phyloP scores from a whole-genome alignment of 2,888 invertebrate species.

The Chirona hameri region DNA sequence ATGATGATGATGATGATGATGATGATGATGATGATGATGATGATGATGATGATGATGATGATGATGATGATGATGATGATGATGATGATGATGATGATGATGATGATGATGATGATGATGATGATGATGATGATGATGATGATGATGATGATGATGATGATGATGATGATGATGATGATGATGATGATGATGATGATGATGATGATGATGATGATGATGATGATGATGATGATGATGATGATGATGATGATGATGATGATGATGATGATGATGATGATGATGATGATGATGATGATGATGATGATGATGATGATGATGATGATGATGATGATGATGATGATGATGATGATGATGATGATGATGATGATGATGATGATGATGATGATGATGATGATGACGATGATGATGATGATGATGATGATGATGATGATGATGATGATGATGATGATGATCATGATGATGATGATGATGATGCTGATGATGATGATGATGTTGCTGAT shows the following conservation, averaged over 20 bases:
- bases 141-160: too few relatives aligned
- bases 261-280: conserved; percentile 22
- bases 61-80: too few relatives aligned
- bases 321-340: conserved; percentile 22
- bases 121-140: conserved; percentile 22
- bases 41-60: conserved; percentile 22
- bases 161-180: too few relatives aligned
- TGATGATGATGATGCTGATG: too few relatives aligned
- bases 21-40: too few relatives aligned
- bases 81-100: too few relatives aligned
- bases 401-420: conserved; percentile 22
- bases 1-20: conserved; percentile 1
- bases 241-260: conserved; percentile 1
- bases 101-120: too few relatives aligned
- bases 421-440: conserved; percentile 29
- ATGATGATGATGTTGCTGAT: too few relatives aligned
- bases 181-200: conserved; percentile 22
- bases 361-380: conserved; percentile 26
- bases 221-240: neutral
- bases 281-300: conserved; percentile 22
- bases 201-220: too few relatives aligned
- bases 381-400: conserved; percentile 24
- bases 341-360: conserved; percentile 3
- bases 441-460: neutral
- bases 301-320: conserved; percentile 22